These are phyloP conservation scores for Lucinisca nassula DNA, from an alignment of 2,888 invertebrate species.

Conservation along the genomic window DNA sequence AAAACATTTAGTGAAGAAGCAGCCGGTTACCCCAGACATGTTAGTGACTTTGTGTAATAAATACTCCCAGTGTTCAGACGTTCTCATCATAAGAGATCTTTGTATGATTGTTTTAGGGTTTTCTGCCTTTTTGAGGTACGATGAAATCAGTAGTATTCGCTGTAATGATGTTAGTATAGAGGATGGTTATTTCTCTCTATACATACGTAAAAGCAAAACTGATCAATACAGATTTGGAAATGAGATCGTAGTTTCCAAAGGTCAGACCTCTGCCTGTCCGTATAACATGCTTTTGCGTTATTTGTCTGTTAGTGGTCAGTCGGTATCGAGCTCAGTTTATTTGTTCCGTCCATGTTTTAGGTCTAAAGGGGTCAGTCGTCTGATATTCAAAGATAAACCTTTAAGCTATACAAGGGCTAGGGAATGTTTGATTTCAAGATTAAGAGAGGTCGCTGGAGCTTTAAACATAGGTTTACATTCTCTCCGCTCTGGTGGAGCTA, in stretches of 20 bases:
- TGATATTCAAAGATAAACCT: too few species aligned
- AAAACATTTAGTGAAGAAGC: slow-evolving; percentile 49
- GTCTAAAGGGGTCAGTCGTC: too few species aligned
- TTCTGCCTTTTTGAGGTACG: slow-evolving; percentile 39
- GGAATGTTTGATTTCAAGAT: too few species aligned
- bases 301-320: not conserved
- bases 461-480: too few species aligned
- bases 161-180: slow-evolving; percentile 46
- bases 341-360: slow-evolving; percentile 38
- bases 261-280: slow-evolving; percentile 58
- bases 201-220: slow-evolving; percentile 61
- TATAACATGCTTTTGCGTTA: slow-evolving; percentile 51
- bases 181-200: slow-evolving; percentile 38
- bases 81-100: slow-evolving; percentile 42
- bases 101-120: slow-evolving; percentile 41
- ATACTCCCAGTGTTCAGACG: slow-evolving; percentile 12
- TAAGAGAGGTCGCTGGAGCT: too few species aligned
- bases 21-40: slow-evolving; percentile 47
- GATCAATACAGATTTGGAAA: slow-evolving; percentile 58
- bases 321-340: not conserved
- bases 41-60: slow-evolving; percentile 41
- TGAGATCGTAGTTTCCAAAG: slow-evolving; percentile 58
- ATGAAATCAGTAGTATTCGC: slow-evolving; percentile 34
- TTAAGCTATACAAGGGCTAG: too few species aligned
- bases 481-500: too few species aligned